Evolutionary conservation across 1,140 invertebrate species (phyloP).

Genomic region (Ladona fulva): DNA sequence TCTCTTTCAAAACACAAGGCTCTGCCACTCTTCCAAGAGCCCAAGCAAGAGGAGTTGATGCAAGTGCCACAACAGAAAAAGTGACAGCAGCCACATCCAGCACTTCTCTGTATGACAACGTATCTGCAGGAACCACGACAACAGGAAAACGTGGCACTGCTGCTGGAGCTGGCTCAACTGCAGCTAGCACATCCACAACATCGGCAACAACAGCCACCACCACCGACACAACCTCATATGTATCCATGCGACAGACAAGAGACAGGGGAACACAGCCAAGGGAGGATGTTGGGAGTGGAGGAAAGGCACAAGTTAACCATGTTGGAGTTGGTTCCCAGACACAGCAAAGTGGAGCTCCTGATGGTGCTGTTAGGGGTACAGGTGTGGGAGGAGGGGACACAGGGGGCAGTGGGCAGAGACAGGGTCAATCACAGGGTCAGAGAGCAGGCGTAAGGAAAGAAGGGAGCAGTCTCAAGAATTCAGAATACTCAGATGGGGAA

Average conservation of each 20-base stretch:
- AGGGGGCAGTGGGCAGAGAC: slow-evolving; percentile 45
- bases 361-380: slow-evolving; percentile 33
- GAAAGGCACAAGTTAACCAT: slow-evolving; percentile 33
- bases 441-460: slow-evolving; percentile 14
- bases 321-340: slow-evolving; percentile 65
- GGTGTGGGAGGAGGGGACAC: slow-evolving; percentile 23
- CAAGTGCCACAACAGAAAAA: slow-evolving; percentile 61
- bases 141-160: slow-evolving; percentile 27
- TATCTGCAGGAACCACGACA: slow-evolving; percentile 37
- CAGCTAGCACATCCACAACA: slow-evolving; percentile 36
- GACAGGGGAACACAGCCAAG: slow-evolving; percentile 37
- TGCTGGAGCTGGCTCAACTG: slow-evolving; percentile 39
- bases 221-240: slow-evolving; percentile 13
- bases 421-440: slow-evolving; percentile 18
- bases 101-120: slow-evolving; percentile 84
- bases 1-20: slow-evolving; percentile 42
- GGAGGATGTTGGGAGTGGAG: slow-evolving; percentile 34
- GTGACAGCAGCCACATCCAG: slow-evolving; percentile 74
- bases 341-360: slow-evolving; percentile 63
- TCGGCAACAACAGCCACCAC: slow-evolving; percentile 15
- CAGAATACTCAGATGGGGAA: slow-evolving; percentile 17
- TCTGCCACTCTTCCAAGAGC: slow-evolving; percentile 75
- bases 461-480: slow-evolving; percentile 16
- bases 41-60: slow-evolving; percentile 31
- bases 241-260: slow-evolving; percentile 31